Conservation (phyloP, 2,797 vertebrate genomes). For the Rhadinocentrus ornatus region DNA sequence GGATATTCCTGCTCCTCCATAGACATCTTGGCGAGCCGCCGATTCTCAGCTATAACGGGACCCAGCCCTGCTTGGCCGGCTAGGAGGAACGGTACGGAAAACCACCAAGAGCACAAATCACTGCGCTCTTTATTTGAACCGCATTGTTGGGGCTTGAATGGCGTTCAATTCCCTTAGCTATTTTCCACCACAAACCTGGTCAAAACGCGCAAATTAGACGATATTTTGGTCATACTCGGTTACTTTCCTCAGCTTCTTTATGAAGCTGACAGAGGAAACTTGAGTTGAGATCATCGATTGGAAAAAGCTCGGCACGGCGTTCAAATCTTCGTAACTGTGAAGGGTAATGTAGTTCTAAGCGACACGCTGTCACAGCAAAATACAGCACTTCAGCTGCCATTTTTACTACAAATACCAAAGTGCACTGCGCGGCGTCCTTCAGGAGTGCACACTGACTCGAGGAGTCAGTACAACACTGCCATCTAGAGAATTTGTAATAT, state of each 20-base stretch:
- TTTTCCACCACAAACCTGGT: constrained; percentile 17
- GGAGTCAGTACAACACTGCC: constrained; percentile 34
- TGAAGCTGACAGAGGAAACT: constrained; percentile 70
- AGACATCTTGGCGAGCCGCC: constrained; percentile 82
- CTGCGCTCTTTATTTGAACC: constrained; percentile 68
- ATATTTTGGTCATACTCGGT: constrained; percentile 55
- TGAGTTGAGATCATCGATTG: constrained; percentile 77
- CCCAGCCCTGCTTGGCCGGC: constrained; percentile 67
- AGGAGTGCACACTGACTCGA: accelerated
- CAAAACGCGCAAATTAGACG: neutral
- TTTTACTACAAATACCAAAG: constrained; percentile 69
- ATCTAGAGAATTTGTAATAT: constrained; percentile 40
- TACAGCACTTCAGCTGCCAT: accelerated
- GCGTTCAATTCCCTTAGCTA: constrained; percentile 14
- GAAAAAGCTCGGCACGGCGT: constrained; percentile 66
- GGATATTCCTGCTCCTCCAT: constrained; percentile 88
- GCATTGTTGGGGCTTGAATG: constrained; percentile 61
- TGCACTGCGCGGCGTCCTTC: constrained; percentile 47
- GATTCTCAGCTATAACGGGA: constrained; percentile 69
- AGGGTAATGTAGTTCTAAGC: constrained; percentile 81
- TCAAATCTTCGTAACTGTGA: constrained; percentile 42
- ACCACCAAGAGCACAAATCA: constrained; percentile 63
- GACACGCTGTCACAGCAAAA: accelerated
- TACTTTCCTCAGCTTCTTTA: constrained; percentile 52
- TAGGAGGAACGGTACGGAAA: constrained; percentile 36